These are phyloP conservation scores for Sinocyclocheilus rhinocerous DNA, from an alignment of 2,113 vertebrate genomes.

Conservation along the genomic window DNA sequence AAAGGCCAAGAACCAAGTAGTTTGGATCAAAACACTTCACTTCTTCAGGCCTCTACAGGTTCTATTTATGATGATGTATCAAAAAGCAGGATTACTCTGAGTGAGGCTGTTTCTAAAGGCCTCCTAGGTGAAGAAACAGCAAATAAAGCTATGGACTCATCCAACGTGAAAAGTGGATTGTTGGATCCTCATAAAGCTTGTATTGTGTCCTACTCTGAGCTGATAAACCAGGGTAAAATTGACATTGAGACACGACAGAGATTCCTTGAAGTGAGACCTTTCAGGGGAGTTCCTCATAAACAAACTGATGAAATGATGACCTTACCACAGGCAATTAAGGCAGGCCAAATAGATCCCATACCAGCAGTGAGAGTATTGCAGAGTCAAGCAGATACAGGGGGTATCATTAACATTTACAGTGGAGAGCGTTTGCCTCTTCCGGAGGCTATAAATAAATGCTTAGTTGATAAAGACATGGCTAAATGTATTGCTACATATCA, in stretches of 20 bases:
- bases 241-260: slow-evolving; percentile 88
- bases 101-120: slow-evolving; percentile 75
- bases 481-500: slow-evolving; percentile 79
- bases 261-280: slow-evolving; percentile 86
- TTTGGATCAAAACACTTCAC: slow-evolving; percentile 72
- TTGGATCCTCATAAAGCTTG: slow-evolving; percentile 80
- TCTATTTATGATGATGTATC: slow-evolving; percentile 72
- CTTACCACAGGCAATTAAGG: slow-evolving; percentile 74
- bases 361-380: slow-evolving; percentile 80
- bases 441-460: slow-evolving; percentile 75
- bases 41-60: slow-evolving; percentile 75
- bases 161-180: slow-evolving; percentile 70
- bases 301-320: slow-evolving; percentile 65
- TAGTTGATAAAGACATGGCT: slow-evolving; percentile 79
- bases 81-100: slow-evolving; percentile 73
- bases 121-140: slow-evolving; percentile 69
- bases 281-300: slow-evolving; percentile 76
- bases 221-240: slow-evolving; percentile 88
- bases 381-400: slow-evolving; percentile 83
- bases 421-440: slow-evolving; percentile 77
- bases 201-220: slow-evolving; percentile 83
- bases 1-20: slow-evolving; percentile 67
- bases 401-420: slow-evolving; percentile 79
- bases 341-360: slow-evolving; percentile 76
- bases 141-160: slow-evolving; percentile 67